These are phyloP conservation scores for Echeneis naucrates DNA, from an alignment of 2,797 vertebrate genomes.

Conservation along the genomic window DNA sequence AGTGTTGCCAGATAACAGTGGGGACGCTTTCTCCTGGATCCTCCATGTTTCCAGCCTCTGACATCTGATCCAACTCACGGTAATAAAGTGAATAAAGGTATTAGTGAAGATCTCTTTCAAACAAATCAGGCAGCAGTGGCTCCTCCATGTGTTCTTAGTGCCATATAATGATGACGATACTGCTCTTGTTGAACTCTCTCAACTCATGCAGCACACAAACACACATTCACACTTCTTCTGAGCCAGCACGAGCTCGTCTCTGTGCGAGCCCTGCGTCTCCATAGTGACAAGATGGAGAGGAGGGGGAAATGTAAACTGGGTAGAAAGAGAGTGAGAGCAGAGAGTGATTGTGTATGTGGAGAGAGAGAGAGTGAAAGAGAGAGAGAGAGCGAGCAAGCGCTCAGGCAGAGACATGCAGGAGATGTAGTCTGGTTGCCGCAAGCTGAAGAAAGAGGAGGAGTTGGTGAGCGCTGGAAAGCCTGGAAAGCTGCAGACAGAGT, in stretches of 20 bases:
- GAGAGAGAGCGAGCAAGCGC: slow-evolving; percentile 54
- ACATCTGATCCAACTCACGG: neutral
- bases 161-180: neutral
- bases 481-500: slow-evolving; percentile 74
- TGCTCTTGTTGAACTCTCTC: slow-evolving; percentile 12
- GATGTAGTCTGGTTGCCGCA: slow-evolving; percentile 83
- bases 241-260: slow-evolving; percentile 70
- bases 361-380: slow-evolving; percentile 23
- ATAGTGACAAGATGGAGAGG: slow-evolving; percentile 76
- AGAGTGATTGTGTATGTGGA: slow-evolving; percentile 29
- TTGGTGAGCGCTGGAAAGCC: slow-evolving; percentile 74
- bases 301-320: slow-evolving; percentile 55
- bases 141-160: neutral
- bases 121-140: neutral
- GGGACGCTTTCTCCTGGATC: neutral
- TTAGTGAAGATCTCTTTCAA: neutral
- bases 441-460: slow-evolving; percentile 79
- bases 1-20: neutral
- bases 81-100: too few species aligned
- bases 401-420: slow-evolving; percentile 83
- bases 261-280: slow-evolving; percentile 70
- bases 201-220: slow-evolving; percentile 44
- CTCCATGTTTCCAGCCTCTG: neutral
- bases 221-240: slow-evolving; percentile 38
- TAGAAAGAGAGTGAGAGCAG: slow-evolving; percentile 38